Percentiles rank a stretch among this genome's conserved stretches.
phyloP scores from a whole-genome alignment of 2,888 invertebrate genomes.

The Drosophila robusta region DNA sequence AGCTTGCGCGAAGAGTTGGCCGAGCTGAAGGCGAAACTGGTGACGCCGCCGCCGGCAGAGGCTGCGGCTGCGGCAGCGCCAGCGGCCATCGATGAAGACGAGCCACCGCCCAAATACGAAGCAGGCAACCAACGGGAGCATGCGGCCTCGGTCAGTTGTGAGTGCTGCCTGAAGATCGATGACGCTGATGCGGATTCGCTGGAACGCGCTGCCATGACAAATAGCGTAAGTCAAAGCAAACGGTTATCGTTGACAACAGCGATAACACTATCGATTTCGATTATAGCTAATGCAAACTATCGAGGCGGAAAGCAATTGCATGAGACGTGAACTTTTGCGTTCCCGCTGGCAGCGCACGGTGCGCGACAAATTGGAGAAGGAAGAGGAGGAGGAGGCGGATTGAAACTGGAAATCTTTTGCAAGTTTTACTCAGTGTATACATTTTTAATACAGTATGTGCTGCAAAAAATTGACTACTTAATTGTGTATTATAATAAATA shows the following conservation, averaged over 20 bases:
- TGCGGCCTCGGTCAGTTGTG: conserved; percentile 60
- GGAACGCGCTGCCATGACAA: conserved; percentile 76
- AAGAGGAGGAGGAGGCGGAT: conserved; percentile 16
- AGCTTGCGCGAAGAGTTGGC: conserved; percentile 74
- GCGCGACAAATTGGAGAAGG: conserved; percentile 49
- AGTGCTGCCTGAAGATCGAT: conserved; percentile 58
- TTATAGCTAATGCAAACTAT: conserved; percentile 73
- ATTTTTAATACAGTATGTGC: no score
- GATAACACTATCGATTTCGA: neutral
- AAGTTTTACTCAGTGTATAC: no score
- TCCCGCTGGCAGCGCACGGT: conserved; percentile 71
- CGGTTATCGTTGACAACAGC: neutral
- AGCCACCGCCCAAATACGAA: conserved; percentile 61
- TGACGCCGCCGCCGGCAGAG: conserved; percentile 1
- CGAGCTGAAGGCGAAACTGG: conserved; percentile 53
- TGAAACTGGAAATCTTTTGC: neutral
- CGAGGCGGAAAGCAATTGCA: conserved; percentile 74
- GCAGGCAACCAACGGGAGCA: conserved; percentile 40
- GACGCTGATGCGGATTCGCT: conserved; percentile 72
- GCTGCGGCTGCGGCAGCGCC: neutral
- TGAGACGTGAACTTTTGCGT: conserved; percentile 79
- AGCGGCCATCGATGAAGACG: conserved; percentile 25
- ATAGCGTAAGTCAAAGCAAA: conserved; percentile 71
- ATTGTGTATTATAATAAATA: no score
- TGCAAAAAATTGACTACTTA: no score